phyloP scores from a whole-genome alignment of 2,797 vertebrate genomes.

The Chromis chromis region DNA sequence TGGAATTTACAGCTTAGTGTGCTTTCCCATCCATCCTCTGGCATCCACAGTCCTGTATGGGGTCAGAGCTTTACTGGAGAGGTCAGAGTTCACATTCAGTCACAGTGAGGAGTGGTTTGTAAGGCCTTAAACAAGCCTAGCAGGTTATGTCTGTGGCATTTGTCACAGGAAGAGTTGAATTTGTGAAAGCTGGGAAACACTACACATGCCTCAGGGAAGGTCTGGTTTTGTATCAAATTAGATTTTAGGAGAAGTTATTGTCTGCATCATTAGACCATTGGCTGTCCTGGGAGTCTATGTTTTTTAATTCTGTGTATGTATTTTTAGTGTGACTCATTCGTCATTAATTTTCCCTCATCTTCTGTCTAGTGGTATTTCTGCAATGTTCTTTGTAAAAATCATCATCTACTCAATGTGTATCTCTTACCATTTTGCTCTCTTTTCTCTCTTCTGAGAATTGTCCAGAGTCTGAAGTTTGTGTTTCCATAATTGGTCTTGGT shows the following conservation, averaged over 20 bases:
- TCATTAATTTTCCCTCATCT: too few species aligned
- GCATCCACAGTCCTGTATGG: conserved; percentile 36
- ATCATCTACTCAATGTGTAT: too few species aligned
- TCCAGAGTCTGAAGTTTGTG: not conserved
- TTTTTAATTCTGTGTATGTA: not conserved
- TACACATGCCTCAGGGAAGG: conserved; percentile 23
- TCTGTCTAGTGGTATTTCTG: too few species aligned
- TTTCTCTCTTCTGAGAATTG: too few species aligned
- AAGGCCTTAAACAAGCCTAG: conserved; percentile 24
- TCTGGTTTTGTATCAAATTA: conserved; percentile 34
- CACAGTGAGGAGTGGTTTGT: conserved; percentile 46
- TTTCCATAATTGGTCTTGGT: not conserved
- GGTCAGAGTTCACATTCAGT: conserved; percentile 67
- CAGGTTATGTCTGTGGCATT: conserved; percentile 50
- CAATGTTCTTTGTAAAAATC: too few species aligned
- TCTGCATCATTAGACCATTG: not conserved
- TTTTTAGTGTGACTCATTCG: not conserved
- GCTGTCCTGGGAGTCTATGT: not conserved
- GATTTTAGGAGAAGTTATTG: conserved; percentile 15
- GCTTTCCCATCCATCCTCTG: conserved; percentile 13
- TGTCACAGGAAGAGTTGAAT: conserved; percentile 35
- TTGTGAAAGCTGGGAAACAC: conserved; percentile 38
- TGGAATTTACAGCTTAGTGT: conserved; percentile 17
- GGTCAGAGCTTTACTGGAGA: conserved; percentile 43
- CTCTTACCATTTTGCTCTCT: too few species aligned